A percentile compares a stretch with the other conserved stretches of the same genome.
Conservation (phyloP, 2,888 invertebrate genomes). For the Cerceris rybyensis region DNA sequence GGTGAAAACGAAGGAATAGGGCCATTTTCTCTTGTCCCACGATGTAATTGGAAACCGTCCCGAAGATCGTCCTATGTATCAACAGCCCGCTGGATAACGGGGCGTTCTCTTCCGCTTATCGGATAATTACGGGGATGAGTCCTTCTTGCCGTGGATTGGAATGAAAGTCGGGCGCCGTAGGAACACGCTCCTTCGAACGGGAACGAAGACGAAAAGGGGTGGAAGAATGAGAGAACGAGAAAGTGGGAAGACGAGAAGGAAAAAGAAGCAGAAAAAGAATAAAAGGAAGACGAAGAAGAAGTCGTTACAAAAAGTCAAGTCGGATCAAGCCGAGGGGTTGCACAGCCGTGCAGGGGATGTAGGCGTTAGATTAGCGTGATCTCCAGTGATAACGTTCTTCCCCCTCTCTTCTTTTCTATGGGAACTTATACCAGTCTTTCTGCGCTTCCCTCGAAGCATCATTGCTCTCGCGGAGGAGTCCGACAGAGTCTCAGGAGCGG, state of each 20-base stretch:
- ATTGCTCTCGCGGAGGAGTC: constrained; percentile 20
- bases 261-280: constrained; percentile 57
- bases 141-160: constrained; percentile 61
- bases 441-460: constrained; percentile 18
- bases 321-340: constrained; percentile 67
- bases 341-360: constrained; percentile 61
- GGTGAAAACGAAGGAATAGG: constrained; percentile 54
- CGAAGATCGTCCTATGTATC: constrained; percentile 62
- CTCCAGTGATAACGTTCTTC: constrained; percentile 78
- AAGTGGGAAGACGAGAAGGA: constrained; percentile 1
- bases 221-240: constrained; percentile 12
- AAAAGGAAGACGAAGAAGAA: constrained; percentile 65
- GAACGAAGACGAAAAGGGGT: constrained; percentile 11
- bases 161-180: constrained; percentile 37
- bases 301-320: constrained; percentile 78
- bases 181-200: constrained; percentile 38
- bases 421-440: constrained; percentile 24
- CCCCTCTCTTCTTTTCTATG: constrained; percentile 49
- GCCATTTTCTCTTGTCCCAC: constrained; percentile 54
- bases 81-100: constrained; percentile 61
- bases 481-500: constrained; percentile 49
- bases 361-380: constrained; percentile 80
- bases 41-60: constrained; percentile 66
- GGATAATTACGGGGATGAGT: constrained; percentile 76
- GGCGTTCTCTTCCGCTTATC: constrained; percentile 72